Evolutionary conservation across 2,888 invertebrate species (phyloP).

Genomic region (Meghimatium bilineatum): DNA sequence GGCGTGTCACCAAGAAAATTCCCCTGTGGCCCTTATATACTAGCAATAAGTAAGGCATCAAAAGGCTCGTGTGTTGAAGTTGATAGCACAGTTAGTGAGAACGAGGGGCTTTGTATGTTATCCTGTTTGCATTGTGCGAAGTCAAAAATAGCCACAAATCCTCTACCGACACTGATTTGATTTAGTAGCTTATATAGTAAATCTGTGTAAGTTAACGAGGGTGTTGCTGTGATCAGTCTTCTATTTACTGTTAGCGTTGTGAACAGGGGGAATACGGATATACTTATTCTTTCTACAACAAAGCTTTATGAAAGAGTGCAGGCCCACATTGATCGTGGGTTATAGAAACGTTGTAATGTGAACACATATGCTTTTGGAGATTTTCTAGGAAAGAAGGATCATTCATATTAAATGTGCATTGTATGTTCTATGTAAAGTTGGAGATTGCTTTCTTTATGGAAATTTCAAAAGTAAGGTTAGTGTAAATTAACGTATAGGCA

Average conservation of each 20-base stretch:
- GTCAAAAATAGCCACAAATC: neutral
- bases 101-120: neutral
- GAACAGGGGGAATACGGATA: neutral
- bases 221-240: neutral
- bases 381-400: neutral
- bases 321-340: neutral
- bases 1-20: neutral
- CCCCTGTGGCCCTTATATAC: neutral
- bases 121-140: neutral
- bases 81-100: neutral
- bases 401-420: neutral
- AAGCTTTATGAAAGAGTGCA: slow-evolving; percentile 4
- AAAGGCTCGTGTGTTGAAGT: neutral
- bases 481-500: neutral
- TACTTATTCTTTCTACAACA: neutral
- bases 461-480: neutral
- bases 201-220: neutral
- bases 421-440: neutral
- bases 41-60: neutral
- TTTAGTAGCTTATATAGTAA: neutral
- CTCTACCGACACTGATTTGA: neutral
- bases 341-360: neutral
- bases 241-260: neutral
- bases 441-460: neutral
- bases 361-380: neutral